phyloP scores from a whole-genome alignment of 2,113 vertebrate species.

The Echinops telfairi region DNA sequence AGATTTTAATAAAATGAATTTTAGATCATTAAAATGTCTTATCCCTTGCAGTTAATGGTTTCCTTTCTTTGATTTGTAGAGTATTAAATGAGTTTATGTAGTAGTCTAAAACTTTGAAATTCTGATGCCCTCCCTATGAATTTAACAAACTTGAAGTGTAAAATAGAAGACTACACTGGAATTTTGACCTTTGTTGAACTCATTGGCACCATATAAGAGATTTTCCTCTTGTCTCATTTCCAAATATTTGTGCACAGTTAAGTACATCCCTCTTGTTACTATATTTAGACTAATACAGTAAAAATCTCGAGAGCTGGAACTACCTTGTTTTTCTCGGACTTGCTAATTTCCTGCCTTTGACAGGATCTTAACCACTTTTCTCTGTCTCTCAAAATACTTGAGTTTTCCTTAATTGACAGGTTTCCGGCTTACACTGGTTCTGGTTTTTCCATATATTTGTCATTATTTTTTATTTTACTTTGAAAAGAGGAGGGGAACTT shows the following conservation, averaged over 20 bases:
- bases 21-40: constrained; percentile 47
- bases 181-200: constrained; percentile 9
- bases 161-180: constrained; percentile 42
- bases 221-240: constrained; percentile 12
- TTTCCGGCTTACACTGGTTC: not conserved
- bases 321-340: not conserved
- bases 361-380: not conserved
- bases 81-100: constrained; percentile 26
- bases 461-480: constrained; percentile 61
- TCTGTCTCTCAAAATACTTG: not conserved
- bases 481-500: not conserved
- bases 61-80: constrained; percentile 43
- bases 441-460: constrained; percentile 32
- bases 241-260: constrained; percentile 49
- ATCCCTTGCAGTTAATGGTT: not conserved
- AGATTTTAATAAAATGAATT: constrained; percentile 53
- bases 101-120: constrained; percentile 51
- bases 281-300: not conserved
- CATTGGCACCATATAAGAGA: not conserved
- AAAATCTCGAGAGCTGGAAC: not conserved
- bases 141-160: constrained; percentile 53
- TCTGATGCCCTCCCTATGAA: constrained; percentile 29
- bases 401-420: not conserved
- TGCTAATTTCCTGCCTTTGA: not conserved
- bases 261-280: not conserved